Percentiles rank a stretch among this genome's conserved stretches.
Conservation (phyloP, 2,888 invertebrate species). For the Ptilodon capucinus region DNA sequence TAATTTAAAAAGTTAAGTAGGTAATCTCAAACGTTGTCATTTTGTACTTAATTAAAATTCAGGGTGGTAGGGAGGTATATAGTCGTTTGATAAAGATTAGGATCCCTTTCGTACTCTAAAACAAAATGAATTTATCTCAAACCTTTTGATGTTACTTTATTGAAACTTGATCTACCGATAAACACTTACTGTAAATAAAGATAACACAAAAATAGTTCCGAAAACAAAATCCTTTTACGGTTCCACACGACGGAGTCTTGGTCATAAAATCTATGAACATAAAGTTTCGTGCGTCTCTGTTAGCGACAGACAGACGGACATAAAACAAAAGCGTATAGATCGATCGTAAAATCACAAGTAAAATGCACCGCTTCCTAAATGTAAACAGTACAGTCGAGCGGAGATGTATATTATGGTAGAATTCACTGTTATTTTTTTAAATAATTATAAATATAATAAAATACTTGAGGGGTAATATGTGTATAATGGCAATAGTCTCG, state of each 20-base stretch:
- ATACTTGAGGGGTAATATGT: too few species aligned
- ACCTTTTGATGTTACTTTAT: neutral
- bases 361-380: slow-evolving; percentile 20
- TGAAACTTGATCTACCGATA: neutral
- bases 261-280: slow-evolving; percentile 23
- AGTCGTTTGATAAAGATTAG: too few species aligned
- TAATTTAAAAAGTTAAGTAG: too few species aligned
- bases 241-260: slow-evolving; percentile 11
- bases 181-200: neutral
- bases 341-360: slow-evolving; percentile 26
- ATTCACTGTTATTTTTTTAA: neutral
- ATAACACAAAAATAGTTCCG: neutral
- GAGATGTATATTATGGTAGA: slow-evolving; percentile 20
- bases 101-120: too few species aligned
- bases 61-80: too few species aligned
- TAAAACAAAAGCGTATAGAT: slow-evolving; percentile 24
- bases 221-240: slow-evolving; percentile 28
- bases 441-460: too few species aligned
- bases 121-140: neutral
- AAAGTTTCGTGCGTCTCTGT: slow-evolving; percentile 15
- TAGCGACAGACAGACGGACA: slow-evolving; percentile 12
- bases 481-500: too few species aligned
- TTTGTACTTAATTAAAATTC: too few species aligned
- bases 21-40: too few species aligned
- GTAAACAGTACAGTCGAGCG: slow-evolving; percentile 17